Conservation (phyloP, 2,113 vertebrate species). For the Thamnaconus septentrionalis region DNA sequence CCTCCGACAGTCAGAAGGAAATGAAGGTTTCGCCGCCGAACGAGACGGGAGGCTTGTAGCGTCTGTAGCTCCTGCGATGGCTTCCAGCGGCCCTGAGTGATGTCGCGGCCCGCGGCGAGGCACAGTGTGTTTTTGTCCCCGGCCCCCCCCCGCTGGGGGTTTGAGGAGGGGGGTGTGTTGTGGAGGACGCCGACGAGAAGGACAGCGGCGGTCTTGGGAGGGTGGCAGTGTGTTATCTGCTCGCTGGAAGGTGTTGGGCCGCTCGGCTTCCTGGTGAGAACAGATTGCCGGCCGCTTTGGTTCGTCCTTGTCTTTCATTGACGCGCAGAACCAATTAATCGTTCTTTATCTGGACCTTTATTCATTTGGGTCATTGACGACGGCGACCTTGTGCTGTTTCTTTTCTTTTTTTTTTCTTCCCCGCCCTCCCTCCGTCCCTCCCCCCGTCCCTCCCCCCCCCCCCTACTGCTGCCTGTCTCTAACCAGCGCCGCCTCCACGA, state of each 20-base stretch:
- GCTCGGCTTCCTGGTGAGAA: slow-evolving; percentile 8
- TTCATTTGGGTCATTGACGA: slow-evolving; percentile 47
- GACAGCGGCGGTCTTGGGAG: slow-evolving; percentile 21
- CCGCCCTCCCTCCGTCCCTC: background rate
- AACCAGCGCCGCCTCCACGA: too few relatives aligned
- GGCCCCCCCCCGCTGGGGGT: too few relatives aligned
- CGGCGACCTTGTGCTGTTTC: slow-evolving; percentile 57
- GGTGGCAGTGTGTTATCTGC: slow-evolving; percentile 21
- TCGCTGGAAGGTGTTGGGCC: background rate
- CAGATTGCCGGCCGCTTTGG: slow-evolving; percentile 39
- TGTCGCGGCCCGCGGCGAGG: slow-evolving; percentile 1
- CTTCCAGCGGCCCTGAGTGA: slow-evolving; percentile 23
- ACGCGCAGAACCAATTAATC: slow-evolving; percentile 61
- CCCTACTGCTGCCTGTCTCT: too few relatives aligned
- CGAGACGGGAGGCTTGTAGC: slow-evolving; percentile 27
- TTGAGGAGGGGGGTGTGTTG: background rate
- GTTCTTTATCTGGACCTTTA: slow-evolving; percentile 67
- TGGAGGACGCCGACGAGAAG: slow-evolving; percentile 6
- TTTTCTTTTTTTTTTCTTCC: too few relatives aligned
- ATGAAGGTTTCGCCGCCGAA: too few relatives aligned
- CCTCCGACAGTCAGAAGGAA: too few relatives aligned
- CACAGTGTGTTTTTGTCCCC: background rate
- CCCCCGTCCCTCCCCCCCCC: background rate
- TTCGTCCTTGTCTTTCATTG: slow-evolving; percentile 57
- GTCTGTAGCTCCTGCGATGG: slow-evolving; percentile 43